These are phyloP conservation scores for Antigone vipio DNA, from an alignment of 2,113 vertebrate species.

Conservation along the genomic window DNA sequence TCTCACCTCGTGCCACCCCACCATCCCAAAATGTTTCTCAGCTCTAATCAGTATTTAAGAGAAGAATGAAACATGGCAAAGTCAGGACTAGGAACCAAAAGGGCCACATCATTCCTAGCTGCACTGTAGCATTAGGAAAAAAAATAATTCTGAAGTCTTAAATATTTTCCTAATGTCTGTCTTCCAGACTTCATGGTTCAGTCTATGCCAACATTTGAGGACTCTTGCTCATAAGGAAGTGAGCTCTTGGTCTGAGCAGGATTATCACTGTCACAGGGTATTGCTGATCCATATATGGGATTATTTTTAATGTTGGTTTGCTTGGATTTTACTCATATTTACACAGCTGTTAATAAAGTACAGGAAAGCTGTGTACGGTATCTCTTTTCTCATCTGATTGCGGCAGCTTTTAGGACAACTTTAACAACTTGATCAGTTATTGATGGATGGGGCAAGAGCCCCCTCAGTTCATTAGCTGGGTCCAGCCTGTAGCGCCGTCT, in stretches of 20 bases:
- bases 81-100: neutral
- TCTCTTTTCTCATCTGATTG: neutral
- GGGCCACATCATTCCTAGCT: neutral
- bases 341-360: neutral
- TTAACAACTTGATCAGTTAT: neutral
- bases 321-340: neutral
- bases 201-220: neutral
- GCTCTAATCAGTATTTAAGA: neutral
- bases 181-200: neutral
- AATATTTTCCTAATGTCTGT: neutral
- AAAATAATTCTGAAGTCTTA: neutral
- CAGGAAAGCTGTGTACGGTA: neutral
- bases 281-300: neutral
- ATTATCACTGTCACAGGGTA: neutral
- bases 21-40: neutral
- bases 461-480: fast-evolving
- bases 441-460: neutral
- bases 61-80: neutral
- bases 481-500: neutral
- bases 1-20: neutral
- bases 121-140: neutral
- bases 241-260: neutral
- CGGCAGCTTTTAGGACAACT: neutral
- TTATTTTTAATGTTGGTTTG: neutral
- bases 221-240: neutral